A percentile compares a stretch with the other conserved stretches of the same genome.
These are phyloP conservation scores for Oscheius sp. DNA, from an alignment of 2,888 invertebrate genomes.

Conservation along the genomic window DNA sequence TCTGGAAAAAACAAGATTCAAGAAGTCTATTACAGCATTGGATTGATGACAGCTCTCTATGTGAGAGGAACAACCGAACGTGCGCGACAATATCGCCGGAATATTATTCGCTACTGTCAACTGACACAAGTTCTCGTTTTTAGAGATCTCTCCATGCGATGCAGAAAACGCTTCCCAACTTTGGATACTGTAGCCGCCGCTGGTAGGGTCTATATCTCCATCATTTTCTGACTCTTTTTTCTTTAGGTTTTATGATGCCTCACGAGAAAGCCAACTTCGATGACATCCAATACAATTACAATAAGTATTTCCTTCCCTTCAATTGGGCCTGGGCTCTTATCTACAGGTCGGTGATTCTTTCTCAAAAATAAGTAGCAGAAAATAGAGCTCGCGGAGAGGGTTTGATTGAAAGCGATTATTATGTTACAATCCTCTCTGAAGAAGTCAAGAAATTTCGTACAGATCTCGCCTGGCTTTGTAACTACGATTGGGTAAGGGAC, in stretches of 20 bases:
- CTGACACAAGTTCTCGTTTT: constrained; percentile 55
- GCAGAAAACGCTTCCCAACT: constrained; percentile 56
- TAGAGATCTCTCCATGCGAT: constrained; percentile 55
- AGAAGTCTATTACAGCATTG: constrained; percentile 50
- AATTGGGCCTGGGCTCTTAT: constrained; percentile 54
- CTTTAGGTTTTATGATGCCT: constrained; percentile 54
- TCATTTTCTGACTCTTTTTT: not conserved
- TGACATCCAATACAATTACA: constrained; percentile 57
- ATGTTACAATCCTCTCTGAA: constrained; percentile 52
- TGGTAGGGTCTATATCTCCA: constrained; percentile 31
- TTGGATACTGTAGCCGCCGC: constrained; percentile 59
- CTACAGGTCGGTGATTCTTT: constrained; percentile 29
- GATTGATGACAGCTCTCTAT: constrained; percentile 54
- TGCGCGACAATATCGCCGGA: constrained; percentile 53
- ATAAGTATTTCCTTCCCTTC: constrained; percentile 52
- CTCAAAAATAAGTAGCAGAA: not conserved
- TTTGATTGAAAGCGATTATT: constrained; percentile 52
- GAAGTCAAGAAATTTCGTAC: constrained; percentile 63
- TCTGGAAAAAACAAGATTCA: not conserved
- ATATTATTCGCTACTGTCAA: constrained; percentile 56
- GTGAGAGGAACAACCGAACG: constrained; percentile 51
- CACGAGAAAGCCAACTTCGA: constrained; percentile 58
- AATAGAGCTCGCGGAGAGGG: constrained; percentile 48
- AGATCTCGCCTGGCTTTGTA: constrained; percentile 62
- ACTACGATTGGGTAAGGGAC: constrained; percentile 63